Evolutionary conservation across 2,797 vertebrate genomes (phyloP).

Genomic region (Trichosurus vulpecula): DNA sequence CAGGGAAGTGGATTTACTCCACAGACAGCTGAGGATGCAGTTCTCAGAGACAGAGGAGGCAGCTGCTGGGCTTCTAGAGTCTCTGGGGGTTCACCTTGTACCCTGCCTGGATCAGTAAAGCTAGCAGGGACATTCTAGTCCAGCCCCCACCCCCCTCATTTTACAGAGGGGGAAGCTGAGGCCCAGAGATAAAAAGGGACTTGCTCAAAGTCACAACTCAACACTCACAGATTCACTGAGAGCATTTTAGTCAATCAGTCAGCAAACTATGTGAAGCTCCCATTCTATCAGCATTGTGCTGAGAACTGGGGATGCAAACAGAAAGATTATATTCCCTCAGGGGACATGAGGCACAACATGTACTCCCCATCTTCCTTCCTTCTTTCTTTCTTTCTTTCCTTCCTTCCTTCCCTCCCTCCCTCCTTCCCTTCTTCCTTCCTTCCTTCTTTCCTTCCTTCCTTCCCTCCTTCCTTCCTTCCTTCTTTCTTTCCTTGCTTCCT

Average conservation of each 20-base stretch:
- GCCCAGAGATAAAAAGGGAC: background rate
- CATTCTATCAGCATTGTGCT: background rate
- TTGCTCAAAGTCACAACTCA: background rate
- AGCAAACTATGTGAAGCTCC: background rate
- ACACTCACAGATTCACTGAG: background rate
- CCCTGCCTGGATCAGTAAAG: background rate
- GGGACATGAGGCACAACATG: background rate
- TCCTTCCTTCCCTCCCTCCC: too few relatives aligned
- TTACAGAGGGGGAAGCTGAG: background rate
- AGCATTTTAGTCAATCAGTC: background rate
- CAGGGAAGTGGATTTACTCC: constrained; percentile 59
- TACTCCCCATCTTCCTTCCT: background rate
- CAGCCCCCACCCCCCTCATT: background rate
- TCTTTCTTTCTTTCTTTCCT: too few relatives aligned
- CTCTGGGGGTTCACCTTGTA: background rate
- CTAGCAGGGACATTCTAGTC: background rate
- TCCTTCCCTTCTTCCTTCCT: accelerated
- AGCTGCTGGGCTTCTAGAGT: constrained; percentile 19
- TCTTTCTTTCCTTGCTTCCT: too few relatives aligned
- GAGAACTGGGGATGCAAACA: background rate
- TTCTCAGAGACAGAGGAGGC: background rate
- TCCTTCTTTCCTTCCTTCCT: background rate
- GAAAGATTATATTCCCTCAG: background rate
- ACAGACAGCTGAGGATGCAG: constrained; percentile 53
- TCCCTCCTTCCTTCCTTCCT: background rate